phyloP scores from a whole-genome alignment of 2,888 invertebrate genomes.

The Matsumyia berberina region DNA sequence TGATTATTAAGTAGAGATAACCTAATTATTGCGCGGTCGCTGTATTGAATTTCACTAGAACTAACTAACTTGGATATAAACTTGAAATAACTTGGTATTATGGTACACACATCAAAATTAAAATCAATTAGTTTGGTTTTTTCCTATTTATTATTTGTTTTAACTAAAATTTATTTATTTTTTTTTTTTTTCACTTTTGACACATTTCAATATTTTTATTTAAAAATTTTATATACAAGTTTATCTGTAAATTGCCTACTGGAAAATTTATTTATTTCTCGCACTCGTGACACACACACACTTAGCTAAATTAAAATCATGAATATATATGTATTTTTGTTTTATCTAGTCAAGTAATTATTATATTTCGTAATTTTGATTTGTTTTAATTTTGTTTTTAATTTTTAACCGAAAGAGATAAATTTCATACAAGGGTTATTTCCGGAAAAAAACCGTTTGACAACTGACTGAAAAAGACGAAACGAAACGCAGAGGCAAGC shows the following conservation, averaged over 20 bases:
- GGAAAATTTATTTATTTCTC: not conserved
- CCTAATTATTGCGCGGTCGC: not conserved
- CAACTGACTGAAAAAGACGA: conserved; percentile 33
- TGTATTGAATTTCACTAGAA: not conserved
- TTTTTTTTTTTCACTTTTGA: not conserved
- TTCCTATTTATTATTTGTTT: not conserved
- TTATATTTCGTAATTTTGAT: not conserved
- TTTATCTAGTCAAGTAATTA: not conserved
- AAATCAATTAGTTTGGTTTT: not conserved
- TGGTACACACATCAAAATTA: not conserved
- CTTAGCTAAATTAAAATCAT: not conserved
- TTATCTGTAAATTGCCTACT: not conserved
- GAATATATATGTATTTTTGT: not conserved
- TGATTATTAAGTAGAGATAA: not conserved
- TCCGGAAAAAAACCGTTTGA: conserved; percentile 48
- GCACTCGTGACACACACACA: not conserved
- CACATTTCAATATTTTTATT: not conserved
- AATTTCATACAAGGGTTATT: conserved; percentile 15
- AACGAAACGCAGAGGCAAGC: conserved; percentile 22
- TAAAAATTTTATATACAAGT: not conserved
- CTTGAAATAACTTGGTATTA: not conserved
- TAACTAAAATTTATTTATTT: no score
- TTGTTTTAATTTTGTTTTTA: not conserved
- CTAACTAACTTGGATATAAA: not conserved
- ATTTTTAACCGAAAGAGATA: not conserved